Percentiles rank a stretch among this genome's conserved stretches.
Conservation (phyloP, 2,888 invertebrate genomes). For the Apodemia arnacis region DNA sequence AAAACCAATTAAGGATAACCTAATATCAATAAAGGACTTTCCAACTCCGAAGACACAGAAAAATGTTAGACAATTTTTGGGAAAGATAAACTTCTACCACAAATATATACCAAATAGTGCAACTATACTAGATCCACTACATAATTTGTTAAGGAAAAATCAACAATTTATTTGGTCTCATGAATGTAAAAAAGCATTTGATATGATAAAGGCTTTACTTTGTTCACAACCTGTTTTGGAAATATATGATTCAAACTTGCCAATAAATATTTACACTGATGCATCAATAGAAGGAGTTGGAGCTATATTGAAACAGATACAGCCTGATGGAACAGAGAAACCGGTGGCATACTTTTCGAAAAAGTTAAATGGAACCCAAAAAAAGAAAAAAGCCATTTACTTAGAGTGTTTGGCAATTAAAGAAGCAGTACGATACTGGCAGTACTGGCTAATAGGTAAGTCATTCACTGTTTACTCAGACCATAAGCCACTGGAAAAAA, state of each 20-base stretch:
- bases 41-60: not conserved
- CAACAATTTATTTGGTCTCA: constrained; percentile 18
- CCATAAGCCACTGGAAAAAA: not conserved
- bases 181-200: constrained; percentile 21
- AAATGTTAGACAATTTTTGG: constrained; percentile 14
- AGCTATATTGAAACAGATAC: constrained; percentile 20
- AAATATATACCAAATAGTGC: constrained; percentile 16
- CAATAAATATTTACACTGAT: constrained; percentile 22
- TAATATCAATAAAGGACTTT: constrained; percentile 71
- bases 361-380: constrained; percentile 1
- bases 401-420: constrained; percentile 21
- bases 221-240: constrained; percentile 22
- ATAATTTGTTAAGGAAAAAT: constrained; percentile 27
- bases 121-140: constrained; percentile 13
- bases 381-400: constrained; percentile 13
- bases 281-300: constrained; percentile 4
- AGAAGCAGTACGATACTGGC: constrained; percentile 23
- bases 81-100: constrained; percentile 28
- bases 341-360: not conserved
- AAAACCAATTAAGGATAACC: constrained; percentile 74
- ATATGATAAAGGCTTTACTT: not conserved
- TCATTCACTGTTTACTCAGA: constrained; percentile 5
- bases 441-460: constrained; percentile 8
- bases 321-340: constrained; percentile 7
- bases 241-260: constrained; percentile 23